Percentiles rank a stretch among this genome's conserved stretches.
Conservation (phyloP, 2,797 vertebrate genomes). For the Tragopan temminckii region DNA sequence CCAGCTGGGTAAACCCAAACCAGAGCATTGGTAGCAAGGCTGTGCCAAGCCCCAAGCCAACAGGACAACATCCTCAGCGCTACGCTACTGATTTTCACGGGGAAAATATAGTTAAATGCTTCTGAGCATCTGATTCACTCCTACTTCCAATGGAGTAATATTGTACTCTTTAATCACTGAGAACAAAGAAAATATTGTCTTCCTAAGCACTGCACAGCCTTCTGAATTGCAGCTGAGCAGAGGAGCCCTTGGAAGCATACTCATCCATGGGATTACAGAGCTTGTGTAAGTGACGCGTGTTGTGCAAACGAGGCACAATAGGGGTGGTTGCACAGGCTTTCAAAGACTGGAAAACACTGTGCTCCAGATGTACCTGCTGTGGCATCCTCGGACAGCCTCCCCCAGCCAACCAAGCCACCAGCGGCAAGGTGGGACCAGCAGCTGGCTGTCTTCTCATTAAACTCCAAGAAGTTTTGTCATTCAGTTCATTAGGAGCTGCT, state of each 20-base stretch:
- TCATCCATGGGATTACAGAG: background rate
- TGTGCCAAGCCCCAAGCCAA: background rate
- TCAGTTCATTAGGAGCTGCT: constrained; percentile 13
- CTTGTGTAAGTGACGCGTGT: accelerated
- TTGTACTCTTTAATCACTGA: background rate
- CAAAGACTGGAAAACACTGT: background rate
- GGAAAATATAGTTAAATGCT: background rate
- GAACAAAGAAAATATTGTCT: background rate
- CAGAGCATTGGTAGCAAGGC: background rate
- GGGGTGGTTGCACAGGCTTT: background rate
- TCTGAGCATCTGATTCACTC: background rate
- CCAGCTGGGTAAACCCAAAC: background rate
- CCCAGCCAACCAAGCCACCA: background rate
- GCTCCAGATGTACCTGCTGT: background rate
- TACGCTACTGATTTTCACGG: accelerated
- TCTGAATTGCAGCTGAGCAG: background rate
- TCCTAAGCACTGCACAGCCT: background rate
- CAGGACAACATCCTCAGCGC: background rate
- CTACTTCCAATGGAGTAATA: accelerated
- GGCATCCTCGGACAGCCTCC: background rate
- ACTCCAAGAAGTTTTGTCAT: background rate
- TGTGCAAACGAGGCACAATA: background rate
- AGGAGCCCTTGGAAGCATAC: background rate
- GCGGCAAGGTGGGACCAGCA: background rate
- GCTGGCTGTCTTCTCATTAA: background rate